These are phyloP conservation scores for Endotricha flammealis DNA, from an alignment of 2,888 invertebrate species.

Conservation along the genomic window DNA sequence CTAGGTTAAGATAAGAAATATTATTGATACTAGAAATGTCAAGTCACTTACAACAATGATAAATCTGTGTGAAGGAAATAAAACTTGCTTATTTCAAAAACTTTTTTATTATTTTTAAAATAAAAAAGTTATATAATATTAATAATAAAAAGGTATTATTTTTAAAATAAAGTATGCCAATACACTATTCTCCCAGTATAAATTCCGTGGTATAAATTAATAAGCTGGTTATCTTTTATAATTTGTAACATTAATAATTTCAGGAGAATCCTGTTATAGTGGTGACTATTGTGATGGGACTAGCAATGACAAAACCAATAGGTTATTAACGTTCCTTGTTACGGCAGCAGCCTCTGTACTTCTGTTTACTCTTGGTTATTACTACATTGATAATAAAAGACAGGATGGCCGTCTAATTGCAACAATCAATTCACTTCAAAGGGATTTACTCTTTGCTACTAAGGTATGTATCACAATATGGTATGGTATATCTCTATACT, in stretches of 20 bases:
- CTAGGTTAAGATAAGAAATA: too few relatives aligned
- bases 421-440: slow-evolving; percentile 75
- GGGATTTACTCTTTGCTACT: slow-evolving; percentile 68
- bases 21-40: too few relatives aligned
- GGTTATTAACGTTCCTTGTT: slow-evolving; percentile 77
- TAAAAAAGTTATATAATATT: too few relatives aligned
- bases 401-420: slow-evolving; percentile 84
- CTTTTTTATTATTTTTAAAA: slow-evolving; percentile 2
- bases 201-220: too few relatives aligned
- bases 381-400: slow-evolving; percentile 86
- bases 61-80: neutral
- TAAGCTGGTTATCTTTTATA: too few relatives aligned
- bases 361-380: slow-evolving; percentile 86
- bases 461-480: slow-evolving; percentile 74
- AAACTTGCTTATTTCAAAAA: neutral
- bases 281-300: slow-evolving; percentile 65
- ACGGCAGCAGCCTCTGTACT: slow-evolving; percentile 85
- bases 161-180: too few relatives aligned
- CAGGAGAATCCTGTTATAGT: slow-evolving; percentile 58
- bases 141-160: too few relatives aligned
- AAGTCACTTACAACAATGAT: neutral
- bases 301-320: slow-evolving; percentile 49
- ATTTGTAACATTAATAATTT: slow-evolving; percentile 1
- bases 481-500: too few relatives aligned
- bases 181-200: too few relatives aligned